These are phyloP conservation scores for Penaeus japonicus DNA, from an alignment of 1,140 invertebrate genomes.

Conservation along the genomic window DNA sequence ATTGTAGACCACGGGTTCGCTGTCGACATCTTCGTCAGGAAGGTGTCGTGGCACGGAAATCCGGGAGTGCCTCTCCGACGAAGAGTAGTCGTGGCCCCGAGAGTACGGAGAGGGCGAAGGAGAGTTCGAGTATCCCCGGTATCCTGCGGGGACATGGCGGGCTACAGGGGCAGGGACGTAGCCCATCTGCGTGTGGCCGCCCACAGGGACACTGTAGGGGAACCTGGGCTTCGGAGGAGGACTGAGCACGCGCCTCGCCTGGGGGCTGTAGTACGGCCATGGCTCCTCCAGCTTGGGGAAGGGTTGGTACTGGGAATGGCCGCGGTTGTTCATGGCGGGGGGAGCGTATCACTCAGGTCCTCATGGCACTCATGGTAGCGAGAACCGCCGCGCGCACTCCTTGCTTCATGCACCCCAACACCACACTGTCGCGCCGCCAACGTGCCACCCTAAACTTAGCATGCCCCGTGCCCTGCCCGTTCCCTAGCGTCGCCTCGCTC, in stretches of 20 bases:
- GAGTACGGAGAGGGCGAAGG: not conserved
- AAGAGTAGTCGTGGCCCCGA: not conserved
- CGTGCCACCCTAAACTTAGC: slow-evolving; percentile 42
- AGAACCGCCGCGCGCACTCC: slow-evolving; percentile 7
- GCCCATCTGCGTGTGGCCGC: not conserved
- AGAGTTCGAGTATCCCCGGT: not conserved
- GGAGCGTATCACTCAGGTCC: not conserved
- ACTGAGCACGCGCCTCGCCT: slow-evolving; percentile 19
- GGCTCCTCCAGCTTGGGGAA: slow-evolving; percentile 3
- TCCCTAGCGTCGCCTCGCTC: not conserved
- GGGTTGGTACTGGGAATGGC: slow-evolving; percentile 2
- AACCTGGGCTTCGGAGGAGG: slow-evolving; percentile 16
- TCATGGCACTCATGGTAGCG: slow-evolving; percentile 14
- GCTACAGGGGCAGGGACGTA: slow-evolving; percentile 27
- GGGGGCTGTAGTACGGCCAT: slow-evolving; percentile 18
- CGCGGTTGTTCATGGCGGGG: slow-evolving; percentile 25
- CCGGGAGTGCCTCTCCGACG: not conserved
- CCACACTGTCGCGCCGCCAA: slow-evolving; percentile 24
- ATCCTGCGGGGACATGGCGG: not conserved
- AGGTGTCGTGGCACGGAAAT: slow-evolving; percentile 6
- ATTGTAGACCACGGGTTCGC: slow-evolving; percentile 80
- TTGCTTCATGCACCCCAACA: slow-evolving; percentile 16
- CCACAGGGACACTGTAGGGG: slow-evolving; percentile 23
- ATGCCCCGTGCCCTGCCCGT: slow-evolving; percentile 9
- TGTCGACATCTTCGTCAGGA: slow-evolving; percentile 59